These are phyloP conservation scores for Papilio dardanus DNA, from an alignment of 1,140 invertebrate genomes.

Conservation along the genomic window DNA sequence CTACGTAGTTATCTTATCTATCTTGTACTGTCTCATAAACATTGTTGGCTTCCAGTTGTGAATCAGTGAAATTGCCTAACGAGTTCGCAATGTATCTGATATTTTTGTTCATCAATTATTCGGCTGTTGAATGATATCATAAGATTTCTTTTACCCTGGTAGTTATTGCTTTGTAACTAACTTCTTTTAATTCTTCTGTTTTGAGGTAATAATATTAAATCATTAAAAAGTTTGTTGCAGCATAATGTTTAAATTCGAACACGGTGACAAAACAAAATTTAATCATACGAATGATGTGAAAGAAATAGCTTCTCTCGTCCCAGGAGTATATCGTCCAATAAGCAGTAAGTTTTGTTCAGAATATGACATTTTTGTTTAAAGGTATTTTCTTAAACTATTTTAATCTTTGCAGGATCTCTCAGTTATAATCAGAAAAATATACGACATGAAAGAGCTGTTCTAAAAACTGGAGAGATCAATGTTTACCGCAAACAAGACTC, in stretches of 20 bases:
- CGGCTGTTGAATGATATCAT: conserved; percentile 44
- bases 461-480: conserved; percentile 97
- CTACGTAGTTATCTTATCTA: conserved; percentile 34
- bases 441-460: conserved; percentile 85
- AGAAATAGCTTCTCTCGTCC: background rate
- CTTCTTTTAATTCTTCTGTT: background rate
- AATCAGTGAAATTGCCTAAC: background rate
- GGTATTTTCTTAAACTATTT: background rate
- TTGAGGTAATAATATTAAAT: background rate
- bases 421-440: conserved; percentile 42
- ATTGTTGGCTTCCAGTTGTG: conserved; percentile 4
- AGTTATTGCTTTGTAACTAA: conserved; percentile 1
- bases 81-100: conserved; percentile 27
- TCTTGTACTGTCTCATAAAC: background rate
- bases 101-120: conserved; percentile 45
- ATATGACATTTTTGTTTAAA: background rate
- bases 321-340: conserved; percentile 23
- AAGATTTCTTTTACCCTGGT: background rate
- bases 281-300: background rate
- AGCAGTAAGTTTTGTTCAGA: conserved; percentile 17
- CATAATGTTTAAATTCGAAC: background rate
- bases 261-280: background rate
- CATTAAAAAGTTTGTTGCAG: background rate
- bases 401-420: conserved; percentile 34
- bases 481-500: conserved; percentile 91